Evolutionary conservation across 1,140 invertebrate genomes (phyloP).

Genomic region (Forficula auricularia): DNA sequence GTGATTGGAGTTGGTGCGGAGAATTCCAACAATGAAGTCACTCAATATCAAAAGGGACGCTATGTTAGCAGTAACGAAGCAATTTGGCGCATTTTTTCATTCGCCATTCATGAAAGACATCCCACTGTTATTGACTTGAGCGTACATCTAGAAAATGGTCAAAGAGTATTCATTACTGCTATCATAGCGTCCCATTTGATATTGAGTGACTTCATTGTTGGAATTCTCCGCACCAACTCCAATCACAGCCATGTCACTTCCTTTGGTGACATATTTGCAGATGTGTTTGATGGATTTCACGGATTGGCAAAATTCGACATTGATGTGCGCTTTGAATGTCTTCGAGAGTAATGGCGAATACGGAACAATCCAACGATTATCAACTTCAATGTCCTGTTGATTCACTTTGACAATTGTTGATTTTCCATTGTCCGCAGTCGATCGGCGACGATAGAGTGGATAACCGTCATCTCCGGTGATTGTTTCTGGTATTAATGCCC

Average conservation of each 20-base stretch:
- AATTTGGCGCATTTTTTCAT: constrained; percentile 26
- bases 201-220: constrained; percentile 19
- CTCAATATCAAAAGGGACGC: constrained; percentile 22
- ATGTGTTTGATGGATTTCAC: constrained; percentile 22
- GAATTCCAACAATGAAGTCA: constrained; percentile 17
- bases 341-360: constrained; percentile 20
- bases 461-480: constrained; percentile 13
- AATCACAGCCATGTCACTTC: constrained; percentile 17
- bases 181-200: constrained; percentile 25
- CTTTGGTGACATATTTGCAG: constrained; percentile 23
- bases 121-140: constrained; percentile 26
- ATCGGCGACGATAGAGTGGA: constrained; percentile 11
- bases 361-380: constrained; percentile 24
- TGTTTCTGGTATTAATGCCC: constrained; percentile 16
- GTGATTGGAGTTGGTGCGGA: constrained; percentile 13
- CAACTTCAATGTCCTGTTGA: constrained; percentile 9
- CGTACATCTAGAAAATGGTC: constrained; percentile 26
- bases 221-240: constrained; percentile 11
- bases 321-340: constrained; percentile 14
- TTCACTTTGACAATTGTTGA: constrained; percentile 3
- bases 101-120: constrained; percentile 24
- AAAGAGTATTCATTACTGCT: constrained; percentile 27
- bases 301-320: constrained; percentile 18
- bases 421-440: constrained; percentile 7
- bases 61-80: constrained; percentile 28